phyloP scores from a whole-genome alignment of 2,113 vertebrate species.

The Pedionomus torquatus region DNA sequence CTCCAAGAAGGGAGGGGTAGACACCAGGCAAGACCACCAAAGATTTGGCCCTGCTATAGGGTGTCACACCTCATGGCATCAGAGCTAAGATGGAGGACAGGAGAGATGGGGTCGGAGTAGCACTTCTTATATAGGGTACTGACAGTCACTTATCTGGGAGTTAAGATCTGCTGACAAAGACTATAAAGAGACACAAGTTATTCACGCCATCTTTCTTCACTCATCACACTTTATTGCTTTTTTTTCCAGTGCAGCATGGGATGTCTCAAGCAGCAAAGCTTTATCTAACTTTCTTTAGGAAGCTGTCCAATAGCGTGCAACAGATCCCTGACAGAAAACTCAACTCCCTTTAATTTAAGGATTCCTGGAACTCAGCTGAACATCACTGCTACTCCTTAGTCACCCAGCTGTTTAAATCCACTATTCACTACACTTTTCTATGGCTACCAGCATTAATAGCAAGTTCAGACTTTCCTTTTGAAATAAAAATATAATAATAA shows the following conservation, averaged over 20 bases:
- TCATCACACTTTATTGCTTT: neutral
- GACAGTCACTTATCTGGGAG: neutral
- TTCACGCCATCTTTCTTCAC: neutral
- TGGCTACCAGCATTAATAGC: neutral
- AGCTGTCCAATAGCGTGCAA: neutral
- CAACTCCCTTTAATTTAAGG: neutral
- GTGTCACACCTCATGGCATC: neutral
- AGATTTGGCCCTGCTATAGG: neutral
- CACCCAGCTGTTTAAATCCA: neutral
- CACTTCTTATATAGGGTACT: neutral
- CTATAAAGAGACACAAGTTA: neutral
- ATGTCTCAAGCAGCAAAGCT: neutral
- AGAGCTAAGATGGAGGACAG: fast-evolving
- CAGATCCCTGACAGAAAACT: neutral
- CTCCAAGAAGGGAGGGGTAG: neutral
- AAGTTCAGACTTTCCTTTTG: neutral
- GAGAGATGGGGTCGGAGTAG: neutral
- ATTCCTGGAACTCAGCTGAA: neutral
- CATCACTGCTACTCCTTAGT: neutral
- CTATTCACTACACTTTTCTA: neutral
- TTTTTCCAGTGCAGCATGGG: neutral
- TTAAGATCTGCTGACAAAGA: neutral
- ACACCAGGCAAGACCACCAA: neutral
- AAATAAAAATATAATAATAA: neutral
- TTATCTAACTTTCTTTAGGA: neutral